Evolutionary conservation across 2,797 vertebrate genomes (phyloP), one percentile per base, ranked within the genome.

Genomic region (Pangasius krempfi): DNA sequence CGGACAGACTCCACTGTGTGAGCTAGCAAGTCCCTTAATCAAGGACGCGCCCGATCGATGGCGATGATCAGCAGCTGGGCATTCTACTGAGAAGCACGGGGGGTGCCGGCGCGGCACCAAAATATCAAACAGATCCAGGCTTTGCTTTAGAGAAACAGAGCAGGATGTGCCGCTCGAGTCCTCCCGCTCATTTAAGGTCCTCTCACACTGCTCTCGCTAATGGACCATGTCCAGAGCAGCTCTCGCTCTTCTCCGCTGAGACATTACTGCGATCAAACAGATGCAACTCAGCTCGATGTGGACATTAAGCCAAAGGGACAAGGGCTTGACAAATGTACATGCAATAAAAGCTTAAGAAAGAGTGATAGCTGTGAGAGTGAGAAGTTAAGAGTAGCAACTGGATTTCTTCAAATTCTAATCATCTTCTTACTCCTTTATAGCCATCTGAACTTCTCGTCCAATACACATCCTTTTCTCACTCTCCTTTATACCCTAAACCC

Each of bases 41-140:
- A 96, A 90, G 91, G 93, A 93, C 93, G 37, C 90, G 92, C 85
- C 91, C 64, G 92, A 96, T 96, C 95, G 89, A 96, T 96, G 89
- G 92, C 94, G 95, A 95, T 95, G 95, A 96, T 95, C 94, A 94
- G 94, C 92, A 94, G 94, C 94, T 88, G 86, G 89, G 93, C 92
- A 89, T 92, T 94, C 95, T 47, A 66, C 90, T 18, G 92, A 78
- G 92, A 93, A 90, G 93, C 92, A 91, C 86, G 85, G 90, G 89
- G 92, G 88, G 89, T 64, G 40, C 81, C 88, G 68, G 81, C 82
- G 81, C 88, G 88, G 92, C 90, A 92, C 92, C 88, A 88, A 94
- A 93, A 95, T 93, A 95, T 95, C 92, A 95, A 94, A 95, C 88
- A 89, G 92, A 95, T 95, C 92, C 94, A 93, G 93, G 91, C 92